phyloP scores from a whole-genome alignment of 1,140 invertebrate species.

The Cryptotermes secundus region DNA sequence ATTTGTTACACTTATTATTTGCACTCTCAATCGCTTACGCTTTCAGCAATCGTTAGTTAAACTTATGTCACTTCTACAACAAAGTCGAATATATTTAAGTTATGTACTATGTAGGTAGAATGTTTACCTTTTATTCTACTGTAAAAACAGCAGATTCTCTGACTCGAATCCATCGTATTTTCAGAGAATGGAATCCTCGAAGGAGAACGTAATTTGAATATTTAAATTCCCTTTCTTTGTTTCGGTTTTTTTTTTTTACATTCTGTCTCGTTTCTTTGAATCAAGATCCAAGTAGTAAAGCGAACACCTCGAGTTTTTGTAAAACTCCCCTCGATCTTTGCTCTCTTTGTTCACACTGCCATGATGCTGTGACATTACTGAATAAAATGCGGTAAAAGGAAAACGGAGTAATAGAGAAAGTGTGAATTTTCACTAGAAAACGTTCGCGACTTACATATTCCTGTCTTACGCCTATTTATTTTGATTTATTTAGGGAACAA shows the following conservation, averaged over 20 bases:
- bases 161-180: neutral
- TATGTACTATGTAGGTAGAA: neutral
- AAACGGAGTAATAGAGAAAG: neutral
- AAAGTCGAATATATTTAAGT: neutral
- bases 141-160: neutral
- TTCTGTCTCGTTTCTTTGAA: neutral
- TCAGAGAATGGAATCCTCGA: neutral
- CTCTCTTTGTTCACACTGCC: neutral
- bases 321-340: neutral
- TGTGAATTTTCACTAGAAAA: neutral
- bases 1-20: neutral
- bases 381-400: neutral
- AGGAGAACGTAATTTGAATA: slow-evolving; percentile 27
- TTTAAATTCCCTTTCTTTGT: slow-evolving; percentile 1
- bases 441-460: too few species aligned
- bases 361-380: neutral
- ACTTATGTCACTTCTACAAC: neutral
- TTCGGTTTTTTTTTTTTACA: neutral
- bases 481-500: too few species aligned
- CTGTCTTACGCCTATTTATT: too few species aligned
- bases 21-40: neutral
- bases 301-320: neutral
- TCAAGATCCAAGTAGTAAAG: neutral
- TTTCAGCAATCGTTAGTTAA: neutral
- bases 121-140: neutral